Conservation (phyloP, 2,888 invertebrate species). For the Leucozona laternaria region DNA sequence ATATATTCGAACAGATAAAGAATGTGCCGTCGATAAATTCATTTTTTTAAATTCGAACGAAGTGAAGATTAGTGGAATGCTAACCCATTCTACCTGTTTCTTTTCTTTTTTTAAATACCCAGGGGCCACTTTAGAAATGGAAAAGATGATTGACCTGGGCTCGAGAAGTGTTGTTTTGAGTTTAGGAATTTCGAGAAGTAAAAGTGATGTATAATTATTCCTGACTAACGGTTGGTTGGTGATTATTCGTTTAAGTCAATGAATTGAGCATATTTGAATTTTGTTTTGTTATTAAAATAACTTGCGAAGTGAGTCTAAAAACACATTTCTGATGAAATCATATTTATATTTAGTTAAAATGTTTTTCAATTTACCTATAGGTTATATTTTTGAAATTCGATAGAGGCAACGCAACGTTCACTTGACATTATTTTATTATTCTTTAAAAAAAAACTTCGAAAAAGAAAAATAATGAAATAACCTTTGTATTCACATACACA, state of each 20-base stretch:
- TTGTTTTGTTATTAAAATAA: neutral
- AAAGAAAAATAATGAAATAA: no score
- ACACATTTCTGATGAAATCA: no score
- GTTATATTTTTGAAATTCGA: no score
- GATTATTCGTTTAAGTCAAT: neutral
- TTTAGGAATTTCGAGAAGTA: conserved; percentile 9
- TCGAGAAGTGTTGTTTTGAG: neutral
- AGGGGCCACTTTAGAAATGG: conserved; percentile 31
- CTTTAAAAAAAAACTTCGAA: no score
- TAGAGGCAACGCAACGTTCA: no score
- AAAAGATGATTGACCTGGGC: conserved; percentile 33
- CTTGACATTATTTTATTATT: no score
- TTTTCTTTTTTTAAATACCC: neutral
- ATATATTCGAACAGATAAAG: neutral
- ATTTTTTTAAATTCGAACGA: neutral
- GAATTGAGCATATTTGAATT: neutral
- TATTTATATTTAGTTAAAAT: neutral
- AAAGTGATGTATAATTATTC: conserved; percentile 9
- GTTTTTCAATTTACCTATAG: no score
- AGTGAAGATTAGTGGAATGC: neutral
- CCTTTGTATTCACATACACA: no score
- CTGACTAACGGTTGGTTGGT: neutral
- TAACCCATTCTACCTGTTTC: conserved; percentile 17
- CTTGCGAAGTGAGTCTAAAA: neutral
- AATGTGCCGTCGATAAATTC: conserved; percentile 1